Percentiles rank a stretch among this genome's conserved stretches.
Evolutionary conservation across 1,140 invertebrate species (phyloP).

Genomic region (Orussus abietinus): DNA sequence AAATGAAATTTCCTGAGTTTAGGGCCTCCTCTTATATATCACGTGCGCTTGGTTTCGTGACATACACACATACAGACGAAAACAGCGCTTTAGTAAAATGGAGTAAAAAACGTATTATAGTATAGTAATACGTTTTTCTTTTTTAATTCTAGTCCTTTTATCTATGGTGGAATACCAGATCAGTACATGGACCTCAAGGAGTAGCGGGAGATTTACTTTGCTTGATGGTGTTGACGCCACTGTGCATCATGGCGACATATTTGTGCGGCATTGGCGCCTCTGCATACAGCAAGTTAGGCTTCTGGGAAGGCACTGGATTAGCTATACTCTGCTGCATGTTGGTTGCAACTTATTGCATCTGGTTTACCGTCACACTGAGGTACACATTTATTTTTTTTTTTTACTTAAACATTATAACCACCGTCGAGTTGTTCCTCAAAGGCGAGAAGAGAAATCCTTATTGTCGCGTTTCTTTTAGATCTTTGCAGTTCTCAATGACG

Average conservation of each 20-base stretch:
- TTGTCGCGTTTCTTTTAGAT: no score
- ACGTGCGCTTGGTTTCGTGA: no score
- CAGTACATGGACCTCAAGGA: constrained; percentile 37
- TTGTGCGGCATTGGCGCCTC: constrained; percentile 53
- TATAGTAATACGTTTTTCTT: constrained; percentile 5
- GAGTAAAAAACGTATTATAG: neutral
- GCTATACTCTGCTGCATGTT: constrained; percentile 41
- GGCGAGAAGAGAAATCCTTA: no score
- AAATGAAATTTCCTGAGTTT: no score
- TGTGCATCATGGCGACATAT: constrained; percentile 53
- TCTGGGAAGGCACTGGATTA: constrained; percentile 54
- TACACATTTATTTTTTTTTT: no score
- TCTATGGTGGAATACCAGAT: constrained; percentile 49
- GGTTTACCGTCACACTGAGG: constrained; percentile 47
- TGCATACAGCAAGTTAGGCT: constrained; percentile 39
- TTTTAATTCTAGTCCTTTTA: constrained; percentile 20
- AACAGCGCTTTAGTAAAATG: neutral
- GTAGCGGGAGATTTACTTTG: constrained; percentile 54
- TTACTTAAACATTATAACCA: no score
- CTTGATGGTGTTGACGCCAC: constrained; percentile 54
- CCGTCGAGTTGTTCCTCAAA: no score
- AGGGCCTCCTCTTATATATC: no score
- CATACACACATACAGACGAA: no score
- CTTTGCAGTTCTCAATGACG: no score
- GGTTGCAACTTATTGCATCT: constrained; percentile 41